A percentile compares a stretch with the other conserved stretches of the same genome.
phyloP scores from a whole-genome alignment of 2,888 invertebrate genomes.

The Sturmia bella region DNA sequence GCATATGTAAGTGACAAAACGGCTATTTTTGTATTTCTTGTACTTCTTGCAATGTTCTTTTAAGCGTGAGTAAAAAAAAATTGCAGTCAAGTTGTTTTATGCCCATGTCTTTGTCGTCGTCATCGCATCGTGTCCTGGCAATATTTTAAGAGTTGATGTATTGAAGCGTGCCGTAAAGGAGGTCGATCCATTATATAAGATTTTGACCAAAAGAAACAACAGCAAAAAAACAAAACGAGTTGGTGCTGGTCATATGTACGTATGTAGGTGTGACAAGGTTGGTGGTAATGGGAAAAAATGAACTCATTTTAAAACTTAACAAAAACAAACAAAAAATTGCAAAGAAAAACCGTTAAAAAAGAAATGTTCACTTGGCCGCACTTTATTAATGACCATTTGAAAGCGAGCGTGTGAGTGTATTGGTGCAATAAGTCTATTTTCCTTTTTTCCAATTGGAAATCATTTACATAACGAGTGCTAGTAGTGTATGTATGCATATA shows the following conservation, averaged over 20 bases:
- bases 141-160: slow-evolving; percentile 42
- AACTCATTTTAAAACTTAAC: slow-evolving; percentile 38
- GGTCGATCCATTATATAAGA: slow-evolving; percentile 55
- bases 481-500: background rate
- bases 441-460: slow-evolving; percentile 64
- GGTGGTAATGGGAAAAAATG: slow-evolving; percentile 28
- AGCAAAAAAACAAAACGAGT: slow-evolving; percentile 1
- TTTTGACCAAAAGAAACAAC: background rate
- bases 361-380: slow-evolving; percentile 57
- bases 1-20: slow-evolving; percentile 30
- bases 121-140: slow-evolving; percentile 25
- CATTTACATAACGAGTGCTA: slow-evolving; percentile 48
- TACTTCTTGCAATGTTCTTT: slow-evolving; percentile 18
- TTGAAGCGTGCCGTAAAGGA: slow-evolving; percentile 44
- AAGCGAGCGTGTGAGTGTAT: slow-evolving; percentile 41
- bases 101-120: slow-evolving; percentile 14
- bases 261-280: slow-evolving; percentile 49
- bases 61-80: background rate
- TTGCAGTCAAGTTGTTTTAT: slow-evolving; percentile 45
- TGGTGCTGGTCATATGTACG: slow-evolving; percentile 34
- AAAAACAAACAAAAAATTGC: background rate
- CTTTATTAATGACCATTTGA: slow-evolving; percentile 66
- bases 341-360: slow-evolving; percentile 24
- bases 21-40: slow-evolving; percentile 6
- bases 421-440: slow-evolving; percentile 56